Evolutionary conservation across 2,888 invertebrate genomes (phyloP).

Genomic region (Reticulitermes lucifugus): DNA sequence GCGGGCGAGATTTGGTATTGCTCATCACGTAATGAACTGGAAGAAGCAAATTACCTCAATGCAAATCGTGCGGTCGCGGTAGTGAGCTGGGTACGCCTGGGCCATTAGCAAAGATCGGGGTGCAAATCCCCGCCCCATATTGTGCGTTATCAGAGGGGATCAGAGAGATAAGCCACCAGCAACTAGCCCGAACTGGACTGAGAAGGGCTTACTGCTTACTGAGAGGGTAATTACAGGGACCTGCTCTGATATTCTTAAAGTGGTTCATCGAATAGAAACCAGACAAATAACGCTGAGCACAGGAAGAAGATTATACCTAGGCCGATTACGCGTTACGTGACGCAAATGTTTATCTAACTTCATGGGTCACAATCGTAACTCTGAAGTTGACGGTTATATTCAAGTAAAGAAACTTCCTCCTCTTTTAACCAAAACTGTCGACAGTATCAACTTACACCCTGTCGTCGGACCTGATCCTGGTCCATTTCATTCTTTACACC

Average conservation of each 20-base stretch:
- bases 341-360: too few species aligned
- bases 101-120: constrained; percentile 20
- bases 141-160: constrained; percentile 1
- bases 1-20: constrained; percentile 9
- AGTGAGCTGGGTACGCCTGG: background rate
- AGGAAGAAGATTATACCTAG: too few species aligned
- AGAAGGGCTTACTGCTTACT: constrained; percentile 8
- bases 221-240: background rate
- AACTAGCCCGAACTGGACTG: background rate
- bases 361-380: too few species aligned
- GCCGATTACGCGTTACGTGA: too few species aligned
- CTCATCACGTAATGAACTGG: constrained; percentile 28
- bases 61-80: constrained; percentile 32
- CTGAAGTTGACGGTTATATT: too few species aligned
- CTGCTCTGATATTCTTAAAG: background rate
- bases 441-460: too few species aligned
- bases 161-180: background rate
- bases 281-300: too few species aligned
- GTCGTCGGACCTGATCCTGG: too few species aligned
- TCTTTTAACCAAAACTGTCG: too few species aligned
- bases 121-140: constrained; percentile 5
- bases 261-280: background rate
- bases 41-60: constrained; percentile 19
- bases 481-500: too few species aligned
- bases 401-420: too few species aligned